These are phyloP conservation scores for Dasysyrphus tricinctus DNA, from an alignment of 2,888 invertebrate genomes.

Conservation along the genomic window DNA sequence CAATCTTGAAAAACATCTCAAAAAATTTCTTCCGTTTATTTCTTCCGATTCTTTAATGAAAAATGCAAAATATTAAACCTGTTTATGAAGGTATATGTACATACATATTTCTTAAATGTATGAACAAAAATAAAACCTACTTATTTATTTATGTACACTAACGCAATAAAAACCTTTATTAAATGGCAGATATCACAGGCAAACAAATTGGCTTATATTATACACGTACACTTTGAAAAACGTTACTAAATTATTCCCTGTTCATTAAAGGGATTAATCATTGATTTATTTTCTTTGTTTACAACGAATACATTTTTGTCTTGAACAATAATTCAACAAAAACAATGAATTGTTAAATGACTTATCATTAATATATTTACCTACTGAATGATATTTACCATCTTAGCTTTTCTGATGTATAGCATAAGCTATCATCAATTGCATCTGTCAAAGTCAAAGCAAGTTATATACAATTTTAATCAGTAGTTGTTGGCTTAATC, in stretches of 20 bases:
- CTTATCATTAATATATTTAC: slow-evolving; percentile 35
- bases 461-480: not conserved
- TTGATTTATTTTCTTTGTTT: not conserved
- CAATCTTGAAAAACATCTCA: no score
- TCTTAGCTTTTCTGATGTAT: slow-evolving; percentile 1
- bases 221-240: not conserved
- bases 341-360: not conserved
- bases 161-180: no score
- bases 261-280: not conserved
- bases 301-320: not conserved
- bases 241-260: not conserved
- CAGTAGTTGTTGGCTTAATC: slow-evolving; percentile 2
- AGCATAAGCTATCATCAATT: slow-evolving; percentile 42
- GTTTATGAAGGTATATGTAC: no score
- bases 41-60: no score
- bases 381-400: slow-evolving; percentile 18
- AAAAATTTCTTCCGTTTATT: no score
- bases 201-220: no score
- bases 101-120: no score
- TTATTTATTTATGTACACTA: no score
- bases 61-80: no score
- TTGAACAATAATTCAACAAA: not conserved
- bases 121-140: no score
- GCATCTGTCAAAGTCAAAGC: slow-evolving; percentile 1
- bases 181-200: no score